Percentiles rank a stretch among this genome's conserved stretches.
Evolutionary conservation across 1,140 invertebrate species (phyloP).

Genomic region (Hypothenemus hampei): DNA sequence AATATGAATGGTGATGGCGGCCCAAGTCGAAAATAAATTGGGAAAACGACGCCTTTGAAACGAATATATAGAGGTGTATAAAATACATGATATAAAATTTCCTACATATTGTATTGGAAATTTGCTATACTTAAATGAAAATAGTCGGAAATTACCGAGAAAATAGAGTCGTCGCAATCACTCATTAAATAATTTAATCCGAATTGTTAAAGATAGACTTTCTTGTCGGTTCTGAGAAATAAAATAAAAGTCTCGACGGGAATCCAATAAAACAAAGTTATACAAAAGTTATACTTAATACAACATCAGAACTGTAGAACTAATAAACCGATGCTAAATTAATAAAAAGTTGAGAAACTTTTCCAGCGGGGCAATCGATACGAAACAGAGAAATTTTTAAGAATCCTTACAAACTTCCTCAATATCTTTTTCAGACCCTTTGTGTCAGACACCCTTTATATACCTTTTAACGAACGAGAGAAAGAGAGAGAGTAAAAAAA

Average conservation of each 20-base stretch:
- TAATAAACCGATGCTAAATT: slow-evolving; percentile 2
- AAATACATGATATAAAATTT: too few species aligned
- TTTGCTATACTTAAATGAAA: too few species aligned
- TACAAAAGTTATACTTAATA: too few species aligned
- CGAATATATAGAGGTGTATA: too few species aligned
- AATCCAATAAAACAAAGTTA: slow-evolving; percentile 7
- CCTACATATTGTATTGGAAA: too few species aligned
- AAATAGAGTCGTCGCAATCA: too few species aligned
- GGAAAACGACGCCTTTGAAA: too few species aligned
- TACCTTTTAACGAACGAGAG: not conserved
- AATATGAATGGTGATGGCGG: not conserved
- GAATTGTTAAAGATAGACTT: not conserved
- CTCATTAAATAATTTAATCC: not conserved
- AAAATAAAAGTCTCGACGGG: not conserved
- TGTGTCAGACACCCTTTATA: not conserved
- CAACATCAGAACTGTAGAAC: not conserved
- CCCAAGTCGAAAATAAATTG: too few species aligned
- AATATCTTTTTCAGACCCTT: not conserved
- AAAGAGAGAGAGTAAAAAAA: not conserved
- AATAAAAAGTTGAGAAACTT: slow-evolving; percentile 1
- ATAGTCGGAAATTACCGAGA: too few species aligned
- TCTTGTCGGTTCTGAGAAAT: not conserved
- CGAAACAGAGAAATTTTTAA: not conserved
- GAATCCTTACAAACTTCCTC: not conserved
- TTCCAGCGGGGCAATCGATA: not conserved